Base-by-base conservation (phyloP, 2,113 vertebrate species). In the Dipodomys spectabilis region DNA sequence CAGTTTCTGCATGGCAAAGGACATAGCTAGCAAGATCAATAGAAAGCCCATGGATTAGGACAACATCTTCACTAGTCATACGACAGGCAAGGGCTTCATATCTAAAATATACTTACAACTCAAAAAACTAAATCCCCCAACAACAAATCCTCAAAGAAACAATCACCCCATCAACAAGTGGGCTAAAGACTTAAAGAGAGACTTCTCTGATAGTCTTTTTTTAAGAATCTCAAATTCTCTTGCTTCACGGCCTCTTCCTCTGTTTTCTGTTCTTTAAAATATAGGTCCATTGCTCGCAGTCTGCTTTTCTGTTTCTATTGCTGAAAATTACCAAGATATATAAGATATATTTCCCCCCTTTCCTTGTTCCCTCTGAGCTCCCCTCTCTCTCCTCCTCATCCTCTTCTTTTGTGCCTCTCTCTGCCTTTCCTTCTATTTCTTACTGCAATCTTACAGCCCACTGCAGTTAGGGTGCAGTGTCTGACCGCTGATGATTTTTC, bases 401-500 rank as follows among this genome's bases (percentile, higher is more conserved):
- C 8, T 86, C 44, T 19, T 23, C 35, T 10, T 71, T 67, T 45
- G 23, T 45, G 23, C 12, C 19, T 13, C 53, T 6, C 45, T 74
- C 8, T 32, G n/a, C 62, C 6, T 22, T 39, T 60, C 20, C 62
- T 77, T 72, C 6, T 22, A 57, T 4, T 60, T 89, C 53, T 85
- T 23, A 25, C 30, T 57, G 30, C 7, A 77, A 1, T 22, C 64
- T 84, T 90, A 39, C 12, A 44, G 45, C 72, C 32, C 73, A 27
- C 67, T 94, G 78, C 73, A 87, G 74, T 90, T 72, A 95, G 23
- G 27, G 44, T 57, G 23, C 35, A 68, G 30, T 86, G 75, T 96
- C 88, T 94, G 86, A 73, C 68, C 57, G 57, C 57, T 60, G 8
- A 27, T 84, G 60, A 75, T 57, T 92, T 93, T 91, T 69, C 80